Conservation (phyloP, 1,140 invertebrate genomes). For the Pseudomyrmex gracilis region DNA sequence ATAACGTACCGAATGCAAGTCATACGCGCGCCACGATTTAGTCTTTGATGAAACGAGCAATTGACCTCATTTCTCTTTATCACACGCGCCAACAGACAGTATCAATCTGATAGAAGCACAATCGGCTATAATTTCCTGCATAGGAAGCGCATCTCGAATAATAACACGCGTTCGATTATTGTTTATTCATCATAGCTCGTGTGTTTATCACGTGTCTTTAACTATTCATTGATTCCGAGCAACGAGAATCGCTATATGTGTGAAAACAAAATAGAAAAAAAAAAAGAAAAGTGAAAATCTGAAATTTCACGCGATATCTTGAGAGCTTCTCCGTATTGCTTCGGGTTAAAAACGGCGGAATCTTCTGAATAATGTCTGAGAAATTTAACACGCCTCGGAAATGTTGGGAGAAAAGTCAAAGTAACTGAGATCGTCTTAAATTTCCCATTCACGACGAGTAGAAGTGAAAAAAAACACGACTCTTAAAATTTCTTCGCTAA, state of each 20-base stretch:
- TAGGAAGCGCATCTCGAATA: neutral
- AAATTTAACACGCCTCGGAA: slow-evolving; percentile 26
- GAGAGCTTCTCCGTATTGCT: neutral
- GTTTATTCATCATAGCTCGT: neutral
- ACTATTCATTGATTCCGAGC: slow-evolving; percentile 1
- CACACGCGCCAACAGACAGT: slow-evolving; percentile 48
- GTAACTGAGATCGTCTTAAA: neutral
- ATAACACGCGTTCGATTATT: neutral
- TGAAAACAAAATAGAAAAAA: slow-evolving; percentile 1
- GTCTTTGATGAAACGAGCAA: slow-evolving; percentile 51
- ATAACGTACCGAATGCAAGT: neutral
- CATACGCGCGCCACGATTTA: neutral
- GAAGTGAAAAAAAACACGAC: neutral
- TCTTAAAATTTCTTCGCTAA: neutral
- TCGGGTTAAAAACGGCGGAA: slow-evolving; percentile 6
- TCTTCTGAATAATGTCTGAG: slow-evolving; percentile 10
- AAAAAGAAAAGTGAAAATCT: no score
- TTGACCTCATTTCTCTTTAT: slow-evolving; percentile 69
- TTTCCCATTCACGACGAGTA: neutral
- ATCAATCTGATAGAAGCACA: slow-evolving; percentile 53
- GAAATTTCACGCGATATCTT: neutral
- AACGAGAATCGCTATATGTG: neutral
- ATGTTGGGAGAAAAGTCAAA: neutral
- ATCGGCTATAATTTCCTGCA: slow-evolving; percentile 51
- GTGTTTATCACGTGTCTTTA: neutral